Base-by-base conservation (phyloP, 1,140 invertebrate species). In the Sweltsa coloradensis region DNA sequence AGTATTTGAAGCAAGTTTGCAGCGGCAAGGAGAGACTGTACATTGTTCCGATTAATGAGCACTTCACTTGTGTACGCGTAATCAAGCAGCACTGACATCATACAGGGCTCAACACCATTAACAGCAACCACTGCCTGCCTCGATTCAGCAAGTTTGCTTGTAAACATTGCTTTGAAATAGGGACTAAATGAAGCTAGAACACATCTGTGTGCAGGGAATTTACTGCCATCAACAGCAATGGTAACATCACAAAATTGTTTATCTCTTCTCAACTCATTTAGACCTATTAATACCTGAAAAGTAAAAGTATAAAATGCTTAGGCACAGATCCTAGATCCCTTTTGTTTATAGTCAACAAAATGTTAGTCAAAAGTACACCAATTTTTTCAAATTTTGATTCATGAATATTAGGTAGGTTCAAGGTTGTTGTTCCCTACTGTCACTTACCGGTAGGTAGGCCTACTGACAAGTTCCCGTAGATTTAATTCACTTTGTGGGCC, bases 41-140 rank as follows among this genome's bases (percentile, higher is more conserved):
- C 75, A 57, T 74, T 75, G 22, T 58, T 61, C 47, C 71, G 64
- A 23, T 67, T 73, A 22, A 77, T 69, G 16, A 53, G 60, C 14
- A 76, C 63, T 34, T 66, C 56, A 34, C 71, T 67, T 5, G 72
- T 73, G 54, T 78, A 78, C 5, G 74, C 71, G 57, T 73, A 78
- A 47, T 75, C 69, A 6, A 78, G 51, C 1, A 76, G 62, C 3
- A 71, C 55, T 23, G 60, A 55, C 39, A 75, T 52, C 59, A 69
- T 74, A 1, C 60, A 52, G 5, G 65, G 57, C 40, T 74, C 72
- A n/a, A 77, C 64, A 34, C 70, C 72, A 52, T 71, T 70, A 4
- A 76, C 53, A 26, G 60, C 61, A 22, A 77, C 67, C 48, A 65
- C 61, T 13, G 66, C 54, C 50, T 72, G 65, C 6, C 64, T 55